Evolutionary conservation across 2,888 invertebrate species (phyloP).

Genomic region (Rhingia rostrata): DNA sequence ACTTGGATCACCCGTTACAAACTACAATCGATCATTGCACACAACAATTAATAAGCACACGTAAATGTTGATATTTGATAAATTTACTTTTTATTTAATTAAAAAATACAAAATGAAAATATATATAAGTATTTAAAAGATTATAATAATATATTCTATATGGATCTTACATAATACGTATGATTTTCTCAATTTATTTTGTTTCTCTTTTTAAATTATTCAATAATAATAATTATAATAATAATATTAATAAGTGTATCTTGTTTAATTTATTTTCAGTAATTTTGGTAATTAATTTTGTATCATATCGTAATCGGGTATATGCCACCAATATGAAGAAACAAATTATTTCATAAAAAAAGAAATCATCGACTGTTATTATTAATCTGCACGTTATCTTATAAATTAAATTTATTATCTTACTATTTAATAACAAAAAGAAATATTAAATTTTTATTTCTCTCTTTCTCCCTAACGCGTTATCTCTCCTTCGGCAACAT

Average conservation of each 20-base stretch:
- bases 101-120: constrained; percentile 75
- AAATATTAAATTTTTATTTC: constrained; percentile 20
- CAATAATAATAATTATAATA: constrained; percentile 58
- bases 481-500: constrained; percentile 20
- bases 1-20: too few species aligned
- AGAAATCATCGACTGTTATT: constrained; percentile 18
- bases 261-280: constrained; percentile 23
- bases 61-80: constrained; percentile 60
- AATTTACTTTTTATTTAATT: constrained; percentile 73
- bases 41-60: neutral
- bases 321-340: constrained; percentile 56
- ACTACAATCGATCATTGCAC: neutral
- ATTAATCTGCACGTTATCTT: constrained; percentile 20
- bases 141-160: constrained; percentile 70
- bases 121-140: constrained; percentile 67
- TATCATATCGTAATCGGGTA: constrained; percentile 13
- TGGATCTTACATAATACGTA: constrained; percentile 68
- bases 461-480: constrained; percentile 1
- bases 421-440: constrained; percentile 44
- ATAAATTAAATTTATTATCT: constrained; percentile 27
- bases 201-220: constrained; percentile 47
- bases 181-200: constrained; percentile 30
- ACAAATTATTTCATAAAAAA: constrained; percentile 26
- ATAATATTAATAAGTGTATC: constrained; percentile 71
- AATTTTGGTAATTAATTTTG: constrained; percentile 63